Base-by-base conservation (phyloP, 2,797 vertebrate genomes). In the Lithobates sylvaticus region DNA sequence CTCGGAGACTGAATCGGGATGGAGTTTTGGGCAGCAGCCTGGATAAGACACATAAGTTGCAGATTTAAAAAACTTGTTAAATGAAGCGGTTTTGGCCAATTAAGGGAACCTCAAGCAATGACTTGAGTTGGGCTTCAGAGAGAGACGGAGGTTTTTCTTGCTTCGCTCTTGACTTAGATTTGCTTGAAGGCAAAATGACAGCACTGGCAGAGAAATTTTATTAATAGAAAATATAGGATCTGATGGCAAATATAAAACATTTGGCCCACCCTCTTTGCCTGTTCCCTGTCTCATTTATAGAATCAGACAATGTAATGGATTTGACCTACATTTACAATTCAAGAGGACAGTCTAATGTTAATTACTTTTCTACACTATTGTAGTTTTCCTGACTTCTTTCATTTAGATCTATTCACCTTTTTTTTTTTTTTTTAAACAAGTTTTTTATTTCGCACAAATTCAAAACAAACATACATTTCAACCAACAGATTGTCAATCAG, bases 1-100 rank as follows among this genome's bases (percentile, higher is more conserved):
- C 86, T 83, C 71, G 42, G 47, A 42, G 23, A 2, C 86, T 32
- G 81, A 74, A 75, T 23, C 58, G 47, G 47, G 71, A 65, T 39
- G 76, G 76, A 70, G 39, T 39, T 68, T 82, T 70, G 69, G 76
- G 81, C 69, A 50, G 81, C 58, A 73, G 70, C 42, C 83, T 47
- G 83, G 34, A 44, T 23, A 23, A 23, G 36, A 44, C 16, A 67
- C 75, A 78, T 54, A 83, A 83, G 75, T 83, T 73, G 81, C 80
- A 44, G 86, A 77, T 87, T 83, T 87, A 78, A 23, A 23, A 32
- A 87, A 83, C 81, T 87, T 79, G 81, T 84, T 84, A 83, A 87
- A 84, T 78, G 81, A 83, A 71, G 68, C 76, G 54, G 58, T 84
- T 87, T 87, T 6, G 81, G 75, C 86, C 85, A 87, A 87, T 87